Conservation (phyloP, 1,140 invertebrate species). For the Nixonia krombeini region DNA sequence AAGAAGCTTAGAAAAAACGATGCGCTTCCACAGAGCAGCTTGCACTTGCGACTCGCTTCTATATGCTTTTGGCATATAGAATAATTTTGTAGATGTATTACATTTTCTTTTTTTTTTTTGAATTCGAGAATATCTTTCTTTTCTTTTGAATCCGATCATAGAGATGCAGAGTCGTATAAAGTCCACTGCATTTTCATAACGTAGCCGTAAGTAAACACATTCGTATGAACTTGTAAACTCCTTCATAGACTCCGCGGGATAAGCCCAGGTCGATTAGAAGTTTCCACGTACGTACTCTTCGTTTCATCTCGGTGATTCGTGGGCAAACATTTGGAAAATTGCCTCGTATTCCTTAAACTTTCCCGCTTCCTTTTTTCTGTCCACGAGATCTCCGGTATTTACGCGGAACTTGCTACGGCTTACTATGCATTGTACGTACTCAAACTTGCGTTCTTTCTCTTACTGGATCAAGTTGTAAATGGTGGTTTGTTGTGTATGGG, state of each 20-base stretch:
- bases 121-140: conserved; percentile 16
- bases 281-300: conserved; percentile 21
- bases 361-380: conserved; percentile 20
- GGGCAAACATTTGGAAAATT: conserved; percentile 30
- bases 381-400: neutral
- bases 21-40: neutral
- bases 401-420: neutral
- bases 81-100: too few relatives aligned
- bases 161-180: too few relatives aligned
- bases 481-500: too few relatives aligned
- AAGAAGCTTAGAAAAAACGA: conserved; percentile 38
- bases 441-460: neutral
- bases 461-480: too few relatives aligned
- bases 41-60: too few relatives aligned
- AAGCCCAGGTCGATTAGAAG: conserved; percentile 11
- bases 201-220: conserved; percentile 4
- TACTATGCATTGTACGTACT: neutral
- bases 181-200: conserved; percentile 42
- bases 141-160: too few relatives aligned
- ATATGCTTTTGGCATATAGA: too few relatives aligned
- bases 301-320: conserved; percentile 42
- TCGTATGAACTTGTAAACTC: conserved; percentile 38
- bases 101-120: neutral
- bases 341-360: conserved; percentile 31
- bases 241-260: conserved; percentile 29